These are phyloP conservation scores for Protaetia brevitarsis DNA, from an alignment of 1,140 invertebrate species.

Conservation along the genomic window DNA sequence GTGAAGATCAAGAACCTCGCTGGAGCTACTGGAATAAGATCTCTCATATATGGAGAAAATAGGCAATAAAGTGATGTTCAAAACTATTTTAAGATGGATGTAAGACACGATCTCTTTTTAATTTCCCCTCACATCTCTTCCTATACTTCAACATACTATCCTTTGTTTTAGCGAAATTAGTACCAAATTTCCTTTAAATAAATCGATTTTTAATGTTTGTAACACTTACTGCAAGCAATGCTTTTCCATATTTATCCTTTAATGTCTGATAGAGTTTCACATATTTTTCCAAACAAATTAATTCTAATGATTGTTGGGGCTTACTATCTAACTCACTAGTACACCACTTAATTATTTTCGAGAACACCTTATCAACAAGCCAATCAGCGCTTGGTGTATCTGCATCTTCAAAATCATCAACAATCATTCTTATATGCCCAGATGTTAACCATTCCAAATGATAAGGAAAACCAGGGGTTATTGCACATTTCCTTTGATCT, in stretches of 20 bases:
- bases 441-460: slow-evolving; percentile 35
- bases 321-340: slow-evolving; percentile 43
- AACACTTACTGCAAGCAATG: slow-evolving; percentile 67
- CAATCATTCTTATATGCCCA: slow-evolving; percentile 35
- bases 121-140: no score
- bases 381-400: slow-evolving; percentile 51
- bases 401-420: slow-evolving; percentile 36
- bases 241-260: slow-evolving; percentile 75
- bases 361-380: slow-evolving; percentile 57
- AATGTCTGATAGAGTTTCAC: slow-evolving; percentile 68
- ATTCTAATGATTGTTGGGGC: slow-evolving; percentile 61
- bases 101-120: no score
- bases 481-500: slow-evolving; percentile 29
- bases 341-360: slow-evolving; percentile 68
- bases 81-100: no score
- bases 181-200: not conserved
- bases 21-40: no score
- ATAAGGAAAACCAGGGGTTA: slow-evolving; percentile 43
- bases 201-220: not conserved
- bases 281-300: slow-evolving; percentile 70
- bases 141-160: no score
- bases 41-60: no score
- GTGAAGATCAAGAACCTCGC: no score
- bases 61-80: no score
- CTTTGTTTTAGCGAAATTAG: not conserved